These are phyloP conservation scores for Drosophila orena DNA, from an alignment of 1,140 invertebrate species.

Conservation along the genomic window DNA sequence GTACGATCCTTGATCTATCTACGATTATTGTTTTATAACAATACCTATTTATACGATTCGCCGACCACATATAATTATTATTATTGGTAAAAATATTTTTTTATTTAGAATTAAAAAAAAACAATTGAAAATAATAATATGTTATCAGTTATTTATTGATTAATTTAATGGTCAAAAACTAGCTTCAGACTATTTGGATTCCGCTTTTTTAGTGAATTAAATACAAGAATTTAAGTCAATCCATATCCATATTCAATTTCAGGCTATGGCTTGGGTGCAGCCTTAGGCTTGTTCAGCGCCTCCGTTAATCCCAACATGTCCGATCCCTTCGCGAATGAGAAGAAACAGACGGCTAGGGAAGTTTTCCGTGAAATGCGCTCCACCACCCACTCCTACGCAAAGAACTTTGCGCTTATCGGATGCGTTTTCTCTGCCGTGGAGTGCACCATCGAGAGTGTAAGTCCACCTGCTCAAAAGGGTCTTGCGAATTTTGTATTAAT, in stretches of 20 bases:
- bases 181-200: no score
- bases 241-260: constrained; percentile 49
- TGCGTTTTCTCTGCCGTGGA: constrained; percentile 96
- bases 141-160: no score
- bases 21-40: no score
- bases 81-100: no score
- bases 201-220: background rate
- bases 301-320: constrained; percentile 96
- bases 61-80: no score
- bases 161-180: no score
- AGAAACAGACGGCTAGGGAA: constrained; percentile 93
- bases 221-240: background rate
- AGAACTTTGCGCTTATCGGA: constrained; percentile 98
- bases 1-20: no score
- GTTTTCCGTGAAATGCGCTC: constrained; percentile 96
- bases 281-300: constrained; percentile 97
- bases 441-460: constrained; percentile 95
- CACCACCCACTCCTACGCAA: constrained; percentile 96
- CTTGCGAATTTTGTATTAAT: background rate
- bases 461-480: constrained; percentile 35
- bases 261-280: constrained; percentile 97
- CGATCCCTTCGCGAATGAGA: constrained; percentile 88
- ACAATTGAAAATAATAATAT: no score
- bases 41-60: no score
- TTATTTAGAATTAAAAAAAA: no score